Evolutionary conservation across 2,888 invertebrate genomes (phyloP).

Genomic region (Nomada lathburiana): DNA sequence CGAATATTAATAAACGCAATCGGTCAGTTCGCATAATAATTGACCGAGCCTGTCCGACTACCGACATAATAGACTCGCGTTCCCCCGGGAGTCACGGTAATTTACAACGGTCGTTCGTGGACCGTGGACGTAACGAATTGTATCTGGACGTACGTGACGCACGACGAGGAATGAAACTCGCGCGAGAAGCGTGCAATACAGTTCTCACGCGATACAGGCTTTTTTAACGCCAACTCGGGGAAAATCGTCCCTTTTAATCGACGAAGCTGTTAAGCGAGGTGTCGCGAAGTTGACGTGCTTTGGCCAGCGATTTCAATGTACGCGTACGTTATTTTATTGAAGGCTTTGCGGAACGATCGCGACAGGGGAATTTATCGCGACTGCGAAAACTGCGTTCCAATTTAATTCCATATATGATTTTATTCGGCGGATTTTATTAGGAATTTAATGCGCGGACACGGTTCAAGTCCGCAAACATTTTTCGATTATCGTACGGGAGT

Average conservation of each 20-base stretch:
- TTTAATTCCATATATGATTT: too few species aligned
- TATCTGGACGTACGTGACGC: constrained; percentile 37
- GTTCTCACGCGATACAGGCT: constrained; percentile 1
- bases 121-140: constrained; percentile 43
- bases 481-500: too few species aligned
- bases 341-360: too few species aligned
- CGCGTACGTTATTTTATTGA: too few species aligned
- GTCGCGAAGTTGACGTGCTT: neutral
- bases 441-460: too few species aligned
- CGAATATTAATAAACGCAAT: constrained; percentile 82
- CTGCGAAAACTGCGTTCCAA: too few species aligned
- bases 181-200: neutral
- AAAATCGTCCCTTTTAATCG: constrained; percentile 21
- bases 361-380: too few species aligned
- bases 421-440: too few species aligned
- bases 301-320: too few species aligned
- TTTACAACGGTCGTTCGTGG: constrained; percentile 56
- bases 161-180: constrained; percentile 21
- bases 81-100: constrained; percentile 56
- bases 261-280: constrained; percentile 1
- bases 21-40: constrained; percentile 80
- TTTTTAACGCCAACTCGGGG: neutral
- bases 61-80: constrained; percentile 63
- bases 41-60: constrained; percentile 75
- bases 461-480: too few species aligned